Base-by-base conservation (phyloP, 2,888 invertebrate genomes). In the Bellardia bayeri region DNA sequence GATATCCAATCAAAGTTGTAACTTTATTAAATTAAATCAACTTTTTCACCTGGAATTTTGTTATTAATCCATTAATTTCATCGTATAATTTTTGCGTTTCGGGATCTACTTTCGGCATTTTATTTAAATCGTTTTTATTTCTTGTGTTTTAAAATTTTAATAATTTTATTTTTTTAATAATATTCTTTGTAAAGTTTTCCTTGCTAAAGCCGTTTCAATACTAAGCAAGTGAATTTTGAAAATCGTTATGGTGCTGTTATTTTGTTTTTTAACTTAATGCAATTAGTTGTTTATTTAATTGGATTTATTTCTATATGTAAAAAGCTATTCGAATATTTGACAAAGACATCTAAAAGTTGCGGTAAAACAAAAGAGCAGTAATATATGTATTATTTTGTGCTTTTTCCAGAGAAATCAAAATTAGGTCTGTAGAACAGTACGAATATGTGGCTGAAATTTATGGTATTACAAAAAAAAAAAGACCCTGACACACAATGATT, bases 81-180 rank as follows among this genome's bases (percentile, higher is more conserved):
- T 97, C 96, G 92, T 96, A 96, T 40, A 98, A 94, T 80, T 96
- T 96, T 37, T 96, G 95, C 2, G 96, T 95, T 94, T 98, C 98
- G 0, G 97, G 96, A 93, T 98, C 98, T 90, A 96, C 96, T 94
- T 98, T 98, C 9, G 96, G 96, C 97, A 97, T 97, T 91, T 89
- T 92, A 92, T 16, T 79, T 69, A 11, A 66, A 45, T 49, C 45
- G 42, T 14, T 37, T 14, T 30, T 51, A 30, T 51, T 51, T 4
- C 51, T 23, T 40, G 8, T 13, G 7, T 23, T 63, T 42, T 40
- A 42, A 40, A 23, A 23, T 54, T 51, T 40, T 3, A 23, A 4
- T 42, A 63, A 13, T 76, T 37, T 64, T 23, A 16, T 14, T 6
- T 33, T 63, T 9, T 40, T 23, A 11, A 54, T 51, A 51, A 23